Conservation (phyloP, 2,113 vertebrate genomes). For the Balaenoptera acutorostrata region DNA sequence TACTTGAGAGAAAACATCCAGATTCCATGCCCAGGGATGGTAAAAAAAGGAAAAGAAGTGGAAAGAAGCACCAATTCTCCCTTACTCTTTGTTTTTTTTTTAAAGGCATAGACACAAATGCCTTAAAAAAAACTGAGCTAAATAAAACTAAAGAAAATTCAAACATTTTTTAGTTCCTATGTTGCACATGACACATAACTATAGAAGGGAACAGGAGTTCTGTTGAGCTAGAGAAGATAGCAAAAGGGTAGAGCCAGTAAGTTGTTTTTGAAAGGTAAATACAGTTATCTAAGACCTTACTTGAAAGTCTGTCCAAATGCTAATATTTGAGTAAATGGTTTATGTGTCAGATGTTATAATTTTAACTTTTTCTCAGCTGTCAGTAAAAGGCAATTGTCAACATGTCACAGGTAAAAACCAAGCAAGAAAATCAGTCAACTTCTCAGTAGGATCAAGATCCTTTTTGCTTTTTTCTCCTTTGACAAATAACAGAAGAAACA, state of each 20-base stretch:
- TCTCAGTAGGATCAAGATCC: constrained; percentile 10
- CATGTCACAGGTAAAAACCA: constrained; percentile 37
- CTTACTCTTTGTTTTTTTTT: background rate
- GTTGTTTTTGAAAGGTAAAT: background rate
- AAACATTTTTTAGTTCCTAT: background rate
- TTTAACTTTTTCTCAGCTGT: constrained; percentile 53
- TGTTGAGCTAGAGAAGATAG: background rate
- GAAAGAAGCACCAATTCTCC: background rate
- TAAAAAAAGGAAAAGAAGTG: background rate
- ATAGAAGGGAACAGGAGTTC: background rate
- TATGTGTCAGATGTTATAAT: background rate
- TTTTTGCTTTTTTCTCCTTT: constrained; percentile 22
- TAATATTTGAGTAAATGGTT: constrained; percentile 33
- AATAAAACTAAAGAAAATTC: background rate
- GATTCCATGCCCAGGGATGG: background rate
- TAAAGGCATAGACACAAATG: background rate
- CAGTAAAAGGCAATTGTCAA: constrained; percentile 43
- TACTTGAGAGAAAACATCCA: background rate
- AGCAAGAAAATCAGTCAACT: background rate
- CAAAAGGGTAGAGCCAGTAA: background rate
- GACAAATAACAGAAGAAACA: background rate
- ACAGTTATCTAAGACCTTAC: background rate
- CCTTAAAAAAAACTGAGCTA: background rate
- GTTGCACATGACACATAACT: background rate
- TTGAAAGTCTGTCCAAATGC: constrained; percentile 34